Conservation (phyloP, 2,888 invertebrate genomes). For the Harpagoxenus sublaevis region DNA sequence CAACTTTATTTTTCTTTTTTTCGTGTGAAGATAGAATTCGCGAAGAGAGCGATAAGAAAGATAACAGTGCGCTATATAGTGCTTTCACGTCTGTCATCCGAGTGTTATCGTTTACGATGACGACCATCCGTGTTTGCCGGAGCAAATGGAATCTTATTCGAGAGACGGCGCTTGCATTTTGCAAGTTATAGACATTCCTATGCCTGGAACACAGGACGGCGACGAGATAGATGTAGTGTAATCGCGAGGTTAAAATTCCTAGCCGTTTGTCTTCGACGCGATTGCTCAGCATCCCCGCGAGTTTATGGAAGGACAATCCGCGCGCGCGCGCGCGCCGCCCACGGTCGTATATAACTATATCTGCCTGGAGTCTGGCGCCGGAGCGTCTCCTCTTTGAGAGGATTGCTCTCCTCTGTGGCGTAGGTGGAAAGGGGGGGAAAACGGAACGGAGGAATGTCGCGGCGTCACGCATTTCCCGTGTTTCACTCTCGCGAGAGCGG, state of each 20-base stretch:
- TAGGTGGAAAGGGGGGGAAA: background rate
- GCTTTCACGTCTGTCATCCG: background rate
- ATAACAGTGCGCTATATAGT: background rate
- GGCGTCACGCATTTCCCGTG: constrained; percentile 43
- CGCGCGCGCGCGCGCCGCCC: background rate
- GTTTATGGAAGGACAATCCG: constrained; percentile 51
- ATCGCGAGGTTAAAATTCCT: constrained; percentile 61
- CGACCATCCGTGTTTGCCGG: background rate
- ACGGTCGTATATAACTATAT: constrained; percentile 25
- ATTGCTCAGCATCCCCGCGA: constrained; percentile 58
- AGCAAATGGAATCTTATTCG: constrained; percentile 18
- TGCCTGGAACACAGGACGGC: constrained; percentile 22
- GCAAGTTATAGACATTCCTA: constrained; percentile 34
- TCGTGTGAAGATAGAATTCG: background rate
- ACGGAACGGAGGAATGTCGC: constrained; percentile 31
- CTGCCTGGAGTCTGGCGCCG: constrained; percentile 75
- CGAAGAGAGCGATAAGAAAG: background rate
- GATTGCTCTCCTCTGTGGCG: constrained; percentile 52
- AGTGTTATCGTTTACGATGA: background rate
- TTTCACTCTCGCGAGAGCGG: constrained; percentile 14
- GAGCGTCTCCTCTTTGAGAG: constrained; percentile 70
- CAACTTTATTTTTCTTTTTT: no score
- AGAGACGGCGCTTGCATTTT: constrained; percentile 57
- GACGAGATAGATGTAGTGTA: constrained; percentile 61
- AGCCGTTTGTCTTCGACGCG: constrained; percentile 56